These are phyloP conservation scores for Cryptus armator DNA, from an alignment of 2,888 invertebrate species.

Conservation along the genomic window DNA sequence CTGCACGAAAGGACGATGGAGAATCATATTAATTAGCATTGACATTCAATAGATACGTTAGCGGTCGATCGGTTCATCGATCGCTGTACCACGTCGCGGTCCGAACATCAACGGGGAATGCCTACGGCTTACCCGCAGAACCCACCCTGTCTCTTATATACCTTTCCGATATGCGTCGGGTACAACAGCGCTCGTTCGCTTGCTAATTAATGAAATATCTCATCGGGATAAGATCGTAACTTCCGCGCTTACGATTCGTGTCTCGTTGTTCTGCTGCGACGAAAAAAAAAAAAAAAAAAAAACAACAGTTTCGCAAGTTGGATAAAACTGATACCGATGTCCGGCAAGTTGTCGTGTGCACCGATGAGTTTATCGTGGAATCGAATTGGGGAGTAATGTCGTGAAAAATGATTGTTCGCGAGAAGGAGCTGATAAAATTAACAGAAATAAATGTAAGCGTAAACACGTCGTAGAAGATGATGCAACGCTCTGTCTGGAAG, in stretches of 20 bases:
- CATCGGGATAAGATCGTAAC: slow-evolving; percentile 54
- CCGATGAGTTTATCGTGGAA: too few species aligned
- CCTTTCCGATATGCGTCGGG: slow-evolving; percentile 5
- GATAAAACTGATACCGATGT: too few species aligned
- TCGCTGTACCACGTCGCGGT: not conserved
- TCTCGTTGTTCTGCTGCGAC: not conserved
- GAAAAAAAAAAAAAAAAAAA: too few species aligned
- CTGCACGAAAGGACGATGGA: not conserved
- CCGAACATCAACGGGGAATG: not conserved
- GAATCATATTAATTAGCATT: slow-evolving; percentile 66
- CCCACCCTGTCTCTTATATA: slow-evolving; percentile 8
- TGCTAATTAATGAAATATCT: slow-evolving; percentile 64
- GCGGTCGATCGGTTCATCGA: slow-evolving; percentile 37
- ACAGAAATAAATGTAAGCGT: not conserved
- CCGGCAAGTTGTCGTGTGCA: too few species aligned
- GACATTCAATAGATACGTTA: slow-evolving; percentile 68
- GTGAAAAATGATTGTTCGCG: too few species aligned
- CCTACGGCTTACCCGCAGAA: not conserved
- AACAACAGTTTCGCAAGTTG: too few species aligned
- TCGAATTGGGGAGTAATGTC: too few species aligned
- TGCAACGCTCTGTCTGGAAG: not conserved
- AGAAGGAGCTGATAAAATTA: too few species aligned
- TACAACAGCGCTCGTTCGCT: slow-evolving; percentile 12
- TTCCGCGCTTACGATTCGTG: slow-evolving; percentile 6
- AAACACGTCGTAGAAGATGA: not conserved